These are phyloP conservation scores for Pachyramphus minor DNA, from an alignment of 2,113 vertebrate genomes.

Conservation along the genomic window DNA sequence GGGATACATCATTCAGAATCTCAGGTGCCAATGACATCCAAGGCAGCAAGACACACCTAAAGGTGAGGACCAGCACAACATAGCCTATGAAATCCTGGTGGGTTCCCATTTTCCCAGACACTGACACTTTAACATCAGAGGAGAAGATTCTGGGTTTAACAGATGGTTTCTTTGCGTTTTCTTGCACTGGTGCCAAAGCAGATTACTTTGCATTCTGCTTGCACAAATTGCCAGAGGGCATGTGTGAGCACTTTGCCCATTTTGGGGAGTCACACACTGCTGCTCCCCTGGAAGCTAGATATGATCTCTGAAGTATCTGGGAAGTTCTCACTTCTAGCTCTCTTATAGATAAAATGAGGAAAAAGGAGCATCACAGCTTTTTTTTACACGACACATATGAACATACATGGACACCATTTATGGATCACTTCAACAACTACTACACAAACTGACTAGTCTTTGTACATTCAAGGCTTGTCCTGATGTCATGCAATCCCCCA, in stretches of 20 bases:
- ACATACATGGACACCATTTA: neutral
- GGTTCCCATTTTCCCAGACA: neutral
- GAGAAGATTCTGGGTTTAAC: neutral
- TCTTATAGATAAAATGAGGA: neutral
- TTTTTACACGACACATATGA: neutral
- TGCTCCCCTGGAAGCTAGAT: neutral
- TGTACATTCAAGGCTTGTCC: neutral
- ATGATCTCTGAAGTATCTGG: neutral
- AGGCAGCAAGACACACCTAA: neutral
- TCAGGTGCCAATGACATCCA: neutral
- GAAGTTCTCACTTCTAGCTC: neutral
- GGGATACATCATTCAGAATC: accelerated
- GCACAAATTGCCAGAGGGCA: neutral
- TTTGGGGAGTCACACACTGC: neutral
- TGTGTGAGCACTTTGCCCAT: neutral
- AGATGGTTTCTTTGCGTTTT: neutral
- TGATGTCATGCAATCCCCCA: neutral
- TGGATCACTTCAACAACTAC: neutral
- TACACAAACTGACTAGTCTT: neutral
- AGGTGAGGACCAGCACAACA: neutral
- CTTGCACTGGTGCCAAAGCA: neutral
- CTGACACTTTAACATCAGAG: neutral
- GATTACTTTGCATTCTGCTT: neutral
- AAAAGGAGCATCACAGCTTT: neutral
- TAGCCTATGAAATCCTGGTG: neutral